Base-by-base conservation (phyloP, 2,797 vertebrate genomes). In the Pterois miles region DNA sequence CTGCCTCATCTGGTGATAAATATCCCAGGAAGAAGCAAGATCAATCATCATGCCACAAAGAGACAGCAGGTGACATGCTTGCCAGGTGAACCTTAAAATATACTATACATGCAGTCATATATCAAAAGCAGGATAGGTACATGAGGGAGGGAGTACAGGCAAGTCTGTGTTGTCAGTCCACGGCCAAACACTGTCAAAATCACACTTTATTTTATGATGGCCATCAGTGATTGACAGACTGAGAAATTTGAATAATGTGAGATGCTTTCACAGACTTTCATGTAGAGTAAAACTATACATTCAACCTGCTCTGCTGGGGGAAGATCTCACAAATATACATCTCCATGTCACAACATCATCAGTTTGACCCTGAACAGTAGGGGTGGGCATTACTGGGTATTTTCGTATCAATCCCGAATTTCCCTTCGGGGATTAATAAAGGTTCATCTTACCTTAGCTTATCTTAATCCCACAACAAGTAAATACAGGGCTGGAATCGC, bases 41-140 rank as follows among this genome's bases (percentile, higher is more conserved):
- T 94, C 89, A 91, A 93, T 94, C 93, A 93, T 87, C 46, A 69
- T 90, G 91, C 82, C 90, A 87, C 69, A 87, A 84, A 91, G 81
- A 91, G 79, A 92, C 86, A 89, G 87, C 85, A 88, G 90, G 88
- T 93, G 92, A 92, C 84, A 88, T 77, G 80, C 91, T 89, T 90
- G 90, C 92, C 91, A 92, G 90, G 87, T 94, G 92, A 95, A 93
- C 92, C 93, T 88, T 93, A 94, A 92, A 93, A 95, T n/a, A n/a
- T n/a, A n/a, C n/a, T 91, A 93, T 94, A 93, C 93, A 94, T 91
- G 93, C 84, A 86, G 81, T 85, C 89, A 94, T 94, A 93, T 88
- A 94, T 93, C 93, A 93, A 59, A 57, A 75, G 74, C 81, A 85
- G 92, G 93, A 93, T 91, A 94, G 92, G 90, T 92, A 88, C 91